Evolutionary conservation across 2,888 invertebrate species (phyloP), one percentile per base, ranked within the genome.

Genomic region (Tribolium freemani): DNA sequence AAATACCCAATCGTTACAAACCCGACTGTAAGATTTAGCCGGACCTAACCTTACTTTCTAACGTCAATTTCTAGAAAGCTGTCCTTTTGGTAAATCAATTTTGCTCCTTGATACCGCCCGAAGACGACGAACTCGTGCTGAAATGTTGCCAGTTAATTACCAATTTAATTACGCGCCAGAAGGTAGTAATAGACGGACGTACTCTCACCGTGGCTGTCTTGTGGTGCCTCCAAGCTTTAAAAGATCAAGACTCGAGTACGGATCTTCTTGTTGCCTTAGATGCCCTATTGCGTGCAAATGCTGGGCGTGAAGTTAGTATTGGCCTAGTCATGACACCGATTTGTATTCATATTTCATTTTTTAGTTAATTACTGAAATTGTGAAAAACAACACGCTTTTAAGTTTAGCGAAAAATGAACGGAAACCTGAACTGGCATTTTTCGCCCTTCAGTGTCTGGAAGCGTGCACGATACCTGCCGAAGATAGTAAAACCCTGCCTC

Each of bases 141-240:
- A 91, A 91, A 86, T 87, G 89, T 72, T 90, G 91, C 76, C 88
- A 89, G 79, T 84, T 92, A 68, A 85, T 91, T 26, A 87, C 87
- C 69, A 89, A 88, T 76, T 84, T 92, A 11, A 75, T 90, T 45
- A 88, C 87, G 8, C 88, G 88, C 80, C 90, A 91, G 81, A 89
- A 88, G 79, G 81, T 91, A 16, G 83, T 75, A 38, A 72, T 87
- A 6, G 86, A 85, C 79, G 87, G 85, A 30, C 82, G 82, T 71
- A 86, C 85, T 8, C 79, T 86, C 16, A 78, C 76, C 0, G 58
- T 84, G 60, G 78, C 82, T 2, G 76, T 86, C 21, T 77, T 82
- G 63, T 88, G 88, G 88, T 84, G 86, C 60, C 79, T 86, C 46
- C 79, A 85, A 67, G 82, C 83, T 0, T 73, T 87, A 16, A 83